These are phyloP conservation scores for Bombylius discolor DNA, from an alignment of 2,888 invertebrate genomes.

Conservation along the genomic window DNA sequence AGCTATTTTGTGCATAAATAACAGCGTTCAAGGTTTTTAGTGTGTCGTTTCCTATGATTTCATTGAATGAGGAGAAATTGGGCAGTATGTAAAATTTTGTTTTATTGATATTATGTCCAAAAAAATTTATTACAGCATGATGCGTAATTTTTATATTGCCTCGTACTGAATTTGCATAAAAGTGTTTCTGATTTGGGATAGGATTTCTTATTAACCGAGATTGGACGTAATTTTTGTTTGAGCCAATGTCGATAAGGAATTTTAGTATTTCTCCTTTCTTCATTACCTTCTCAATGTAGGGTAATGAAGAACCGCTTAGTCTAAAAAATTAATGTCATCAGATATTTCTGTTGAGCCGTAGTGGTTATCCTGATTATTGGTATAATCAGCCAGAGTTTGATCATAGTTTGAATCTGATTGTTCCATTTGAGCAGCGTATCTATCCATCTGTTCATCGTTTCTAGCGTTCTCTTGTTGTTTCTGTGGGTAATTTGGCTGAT, in stretches of 20 bases:
- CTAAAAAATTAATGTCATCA: slow-evolving; percentile 16
- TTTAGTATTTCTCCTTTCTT: slow-evolving; percentile 13
- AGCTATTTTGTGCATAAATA: slow-evolving; percentile 5
- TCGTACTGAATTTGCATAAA: slow-evolving; percentile 10
- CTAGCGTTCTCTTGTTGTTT: neutral
- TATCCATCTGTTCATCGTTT: neutral
- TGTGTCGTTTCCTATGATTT: slow-evolving; percentile 10
- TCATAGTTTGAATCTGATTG: neutral
- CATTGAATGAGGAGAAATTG: slow-evolving; percentile 4
- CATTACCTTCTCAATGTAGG: slow-evolving; percentile 12
- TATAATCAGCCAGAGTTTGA: neutral
- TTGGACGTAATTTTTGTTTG: slow-evolving; percentile 15
- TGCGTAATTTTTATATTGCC: slow-evolving; percentile 11
- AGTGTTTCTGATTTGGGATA: slow-evolving; percentile 9
- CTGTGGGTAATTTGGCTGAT: neutral
- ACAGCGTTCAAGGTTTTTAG: slow-evolving; percentile 5
- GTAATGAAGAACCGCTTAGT: slow-evolving; percentile 14
- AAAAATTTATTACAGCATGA: slow-evolving; percentile 6
- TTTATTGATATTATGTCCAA: slow-evolving; percentile 2
- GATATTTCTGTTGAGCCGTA: neutral
- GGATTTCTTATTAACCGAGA: slow-evolving; percentile 6
- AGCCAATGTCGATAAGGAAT: slow-evolving; percentile 15
- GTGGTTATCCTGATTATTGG: neutral
- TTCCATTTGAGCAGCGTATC: neutral
- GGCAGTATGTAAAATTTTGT: slow-evolving; percentile 10